These are phyloP conservation scores for Coenobita brevimanus DNA, from an alignment of 1,140 invertebrate species.

Conservation along the genomic window DNA sequence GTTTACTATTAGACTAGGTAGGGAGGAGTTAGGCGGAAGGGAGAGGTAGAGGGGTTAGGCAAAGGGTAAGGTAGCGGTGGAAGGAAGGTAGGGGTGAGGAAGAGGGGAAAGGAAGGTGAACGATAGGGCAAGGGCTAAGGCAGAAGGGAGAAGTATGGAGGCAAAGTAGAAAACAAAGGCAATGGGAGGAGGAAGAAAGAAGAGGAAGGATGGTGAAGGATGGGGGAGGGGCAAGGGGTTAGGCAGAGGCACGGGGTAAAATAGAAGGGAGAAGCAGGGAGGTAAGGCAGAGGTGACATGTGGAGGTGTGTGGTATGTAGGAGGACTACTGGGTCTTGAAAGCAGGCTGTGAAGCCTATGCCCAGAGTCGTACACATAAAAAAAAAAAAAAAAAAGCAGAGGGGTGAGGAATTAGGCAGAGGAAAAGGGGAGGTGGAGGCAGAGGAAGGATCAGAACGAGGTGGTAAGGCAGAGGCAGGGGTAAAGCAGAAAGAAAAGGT, in stretches of 20 bases:
- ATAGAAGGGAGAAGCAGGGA: not conserved
- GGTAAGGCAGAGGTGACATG: not conserved
- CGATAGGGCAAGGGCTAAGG: no score
- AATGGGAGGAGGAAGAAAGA: not conserved
- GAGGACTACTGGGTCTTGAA: no score
- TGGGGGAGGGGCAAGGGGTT: not conserved
- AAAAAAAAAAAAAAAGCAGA: slow-evolving; percentile 4
- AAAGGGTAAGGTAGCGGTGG: not conserved
- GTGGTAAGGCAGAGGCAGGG: no score
- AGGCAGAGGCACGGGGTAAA: not conserved
- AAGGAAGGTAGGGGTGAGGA: not conserved
- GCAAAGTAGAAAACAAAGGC: not conserved
- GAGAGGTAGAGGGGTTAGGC: not conserved
- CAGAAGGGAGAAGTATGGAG: no score
- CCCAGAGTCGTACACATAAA: no score
- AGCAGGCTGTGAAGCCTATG: not conserved
- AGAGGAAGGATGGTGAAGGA: not conserved
- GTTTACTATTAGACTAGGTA: no score
- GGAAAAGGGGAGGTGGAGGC: not conserved
- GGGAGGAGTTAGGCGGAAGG: no score
- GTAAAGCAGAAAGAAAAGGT: no score
- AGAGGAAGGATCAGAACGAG: not conserved
- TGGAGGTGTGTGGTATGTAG: no score
- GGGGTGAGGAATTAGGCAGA: no score
- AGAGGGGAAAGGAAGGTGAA: not conserved